These are phyloP conservation scores for Lipophrys pholis DNA, from an alignment of 2,113 vertebrate genomes.

Conservation along the genomic window DNA sequence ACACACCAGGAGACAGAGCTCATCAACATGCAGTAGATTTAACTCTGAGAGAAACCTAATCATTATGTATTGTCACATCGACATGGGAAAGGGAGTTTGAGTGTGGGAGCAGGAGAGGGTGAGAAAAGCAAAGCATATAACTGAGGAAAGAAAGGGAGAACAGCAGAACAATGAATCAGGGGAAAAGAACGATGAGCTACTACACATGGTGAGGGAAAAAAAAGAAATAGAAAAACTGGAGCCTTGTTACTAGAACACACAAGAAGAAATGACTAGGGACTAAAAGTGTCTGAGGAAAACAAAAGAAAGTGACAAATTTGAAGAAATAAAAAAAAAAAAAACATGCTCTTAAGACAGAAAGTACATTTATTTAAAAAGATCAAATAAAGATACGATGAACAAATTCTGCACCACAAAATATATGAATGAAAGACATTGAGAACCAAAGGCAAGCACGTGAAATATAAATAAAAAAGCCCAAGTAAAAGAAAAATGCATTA, in stretches of 20 bases:
- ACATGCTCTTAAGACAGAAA: too few species aligned
- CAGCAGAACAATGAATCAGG: not conserved
- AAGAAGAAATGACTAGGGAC: slow-evolving; percentile 60
- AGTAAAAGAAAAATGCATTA: slow-evolving; percentile 44
- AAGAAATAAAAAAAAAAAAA: not conserved
- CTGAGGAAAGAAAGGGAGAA: too few species aligned
- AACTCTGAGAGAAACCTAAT: too few species aligned
- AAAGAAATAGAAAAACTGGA: slow-evolving; percentile 45
- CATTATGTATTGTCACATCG: too few species aligned
- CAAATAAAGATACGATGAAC: slow-evolving; percentile 21
- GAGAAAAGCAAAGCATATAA: too few species aligned
- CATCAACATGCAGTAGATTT: too few species aligned
- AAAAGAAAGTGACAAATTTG: not conserved
- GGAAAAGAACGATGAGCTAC: not conserved
- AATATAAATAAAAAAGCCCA: slow-evolving; percentile 43
- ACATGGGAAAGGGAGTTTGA: too few species aligned
- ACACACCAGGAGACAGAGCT: too few species aligned
- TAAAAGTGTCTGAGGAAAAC: slow-evolving; percentile 10
- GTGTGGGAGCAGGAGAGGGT: too few species aligned
- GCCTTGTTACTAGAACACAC: slow-evolving; percentile 44
- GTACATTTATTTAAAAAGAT: too few species aligned
- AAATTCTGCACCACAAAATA: slow-evolving; percentile 10
- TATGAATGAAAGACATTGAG: too few species aligned
- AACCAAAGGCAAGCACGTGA: slow-evolving; percentile 20
- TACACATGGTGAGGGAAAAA: slow-evolving; percentile 16